These are phyloP conservation scores for Poeciliopsis gracilis DNA, from an alignment of 2,797 vertebrate genomes.

Conservation along the genomic window DNA sequence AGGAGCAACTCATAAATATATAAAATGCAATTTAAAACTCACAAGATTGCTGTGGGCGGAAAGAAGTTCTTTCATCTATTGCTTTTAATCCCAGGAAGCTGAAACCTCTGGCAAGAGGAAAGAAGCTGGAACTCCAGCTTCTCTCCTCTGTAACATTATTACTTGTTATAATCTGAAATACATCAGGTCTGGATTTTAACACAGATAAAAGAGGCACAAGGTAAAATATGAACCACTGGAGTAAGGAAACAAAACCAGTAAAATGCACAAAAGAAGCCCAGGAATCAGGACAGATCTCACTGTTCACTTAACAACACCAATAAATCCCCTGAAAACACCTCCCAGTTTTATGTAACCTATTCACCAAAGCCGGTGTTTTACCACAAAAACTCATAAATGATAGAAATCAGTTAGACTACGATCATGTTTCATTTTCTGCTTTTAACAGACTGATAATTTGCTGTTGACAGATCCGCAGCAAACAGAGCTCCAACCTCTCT, in stretches of 20 bases:
- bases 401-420: background rate
- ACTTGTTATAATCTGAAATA: background rate
- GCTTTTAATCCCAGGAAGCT: no score
- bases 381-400: background rate
- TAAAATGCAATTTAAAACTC: no score
- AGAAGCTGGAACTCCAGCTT: no score
- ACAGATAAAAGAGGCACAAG: background rate
- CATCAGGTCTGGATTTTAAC: background rate
- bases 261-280: background rate
- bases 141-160: background rate
- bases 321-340: background rate
- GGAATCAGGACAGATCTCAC: background rate
- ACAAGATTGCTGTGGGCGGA: no score
- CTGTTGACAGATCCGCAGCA: conserved; percentile 18
- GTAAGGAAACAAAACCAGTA: background rate
- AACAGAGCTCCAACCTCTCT: conserved; percentile 32
- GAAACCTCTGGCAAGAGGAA: no score
- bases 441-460: conserved; percentile 9
- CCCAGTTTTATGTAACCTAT: background rate
- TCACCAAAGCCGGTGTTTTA: background rate
- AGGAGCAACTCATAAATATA: no score
- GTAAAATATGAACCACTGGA: background rate
- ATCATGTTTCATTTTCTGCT: conserved; percentile 10
- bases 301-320: background rate
- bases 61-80: no score